phyloP scores from a whole-genome alignment of 2,888 invertebrate genomes.

The Drosophila mettleri region DNA sequence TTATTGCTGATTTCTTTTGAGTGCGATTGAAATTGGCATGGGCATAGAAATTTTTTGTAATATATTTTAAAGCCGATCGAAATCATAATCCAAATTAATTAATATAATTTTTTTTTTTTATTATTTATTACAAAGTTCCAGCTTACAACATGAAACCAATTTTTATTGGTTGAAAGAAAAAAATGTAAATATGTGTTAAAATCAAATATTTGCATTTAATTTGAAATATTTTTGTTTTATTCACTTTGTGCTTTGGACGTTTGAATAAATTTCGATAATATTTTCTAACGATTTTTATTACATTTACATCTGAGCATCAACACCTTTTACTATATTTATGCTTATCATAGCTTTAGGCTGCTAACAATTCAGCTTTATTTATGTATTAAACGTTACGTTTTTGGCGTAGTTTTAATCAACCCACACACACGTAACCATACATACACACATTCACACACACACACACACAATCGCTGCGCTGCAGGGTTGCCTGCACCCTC shows the following conservation, averaged over 20 bases:
- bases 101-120: not conserved
- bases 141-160: not conserved
- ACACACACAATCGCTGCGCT: conserved; percentile 10
- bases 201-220: conserved; percentile 12
- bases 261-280: not conserved
- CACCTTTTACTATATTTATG: conserved; percentile 17
- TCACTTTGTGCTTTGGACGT: not conserved
- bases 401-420: conserved; percentile 54
- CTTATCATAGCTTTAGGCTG: conserved; percentile 29
- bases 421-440: conserved; percentile 12
- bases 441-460: conserved; percentile 11
- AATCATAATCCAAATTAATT: too few relatives aligned
- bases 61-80: too few relatives aligned
- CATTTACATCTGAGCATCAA: conserved; percentile 18
- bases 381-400: conserved; percentile 39
- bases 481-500: conserved; percentile 22
- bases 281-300: not conserved
- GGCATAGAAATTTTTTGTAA: conserved; percentile 2
- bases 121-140: not conserved
- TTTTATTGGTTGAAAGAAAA: not conserved
- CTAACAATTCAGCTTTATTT: conserved; percentile 41
- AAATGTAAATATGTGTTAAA: not conserved
- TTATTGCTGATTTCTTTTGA: conserved; percentile 14
- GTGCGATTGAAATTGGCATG: conserved; percentile 13
- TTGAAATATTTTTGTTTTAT: not conserved